Conservation (phyloP, 1,140 invertebrate genomes). For the Drosophila nigromelanica region DNA sequence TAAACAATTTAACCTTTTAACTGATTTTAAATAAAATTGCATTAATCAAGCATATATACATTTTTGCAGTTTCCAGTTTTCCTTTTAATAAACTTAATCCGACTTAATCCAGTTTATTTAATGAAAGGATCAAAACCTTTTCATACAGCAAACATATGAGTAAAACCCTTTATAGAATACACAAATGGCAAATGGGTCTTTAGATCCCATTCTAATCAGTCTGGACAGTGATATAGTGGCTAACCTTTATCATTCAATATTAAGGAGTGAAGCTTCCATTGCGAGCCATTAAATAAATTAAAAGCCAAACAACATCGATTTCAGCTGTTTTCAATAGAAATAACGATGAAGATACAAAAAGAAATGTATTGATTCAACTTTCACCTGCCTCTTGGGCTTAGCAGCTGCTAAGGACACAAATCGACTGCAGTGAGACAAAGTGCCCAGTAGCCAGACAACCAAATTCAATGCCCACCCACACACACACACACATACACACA, state of each 20-base stretch:
- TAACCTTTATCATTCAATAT: constrained; percentile 41
- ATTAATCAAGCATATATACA: no score
- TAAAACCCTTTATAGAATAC: no score
- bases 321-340: constrained; percentile 10
- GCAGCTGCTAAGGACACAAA: constrained; percentile 40
- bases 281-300: constrained; percentile 53
- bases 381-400: constrained; percentile 42
- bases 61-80: no score
- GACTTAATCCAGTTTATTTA: no score
- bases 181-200: not conserved
- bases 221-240: constrained; percentile 39
- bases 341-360: not conserved
- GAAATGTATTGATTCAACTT: constrained; percentile 54
- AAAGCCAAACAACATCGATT: constrained; percentile 49
- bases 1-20: no score
- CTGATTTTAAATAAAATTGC: no score
- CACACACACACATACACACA: constrained; percentile 15
- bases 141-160: no score
- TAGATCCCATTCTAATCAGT: constrained; percentile 5
- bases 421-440: constrained; percentile 24
- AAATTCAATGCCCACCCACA: constrained; percentile 23
- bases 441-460: constrained; percentile 28
- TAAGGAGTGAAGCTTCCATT: constrained; percentile 27
- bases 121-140: no score
- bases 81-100: no score